Conservation (phyloP, 2,888 invertebrate genomes). For the Encarsia formosa region DNA sequence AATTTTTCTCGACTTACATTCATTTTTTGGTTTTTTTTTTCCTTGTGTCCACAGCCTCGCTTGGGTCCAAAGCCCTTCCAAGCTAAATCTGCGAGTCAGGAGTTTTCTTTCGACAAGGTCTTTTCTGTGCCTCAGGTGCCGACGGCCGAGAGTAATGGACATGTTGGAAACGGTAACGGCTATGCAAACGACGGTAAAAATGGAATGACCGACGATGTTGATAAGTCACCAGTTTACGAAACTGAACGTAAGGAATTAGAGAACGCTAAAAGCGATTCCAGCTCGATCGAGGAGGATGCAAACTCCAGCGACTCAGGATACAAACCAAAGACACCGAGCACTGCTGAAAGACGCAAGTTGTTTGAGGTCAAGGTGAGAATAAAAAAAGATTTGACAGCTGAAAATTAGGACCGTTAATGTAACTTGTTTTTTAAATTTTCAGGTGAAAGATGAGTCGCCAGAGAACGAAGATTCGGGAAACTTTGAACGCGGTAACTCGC, state of each 20-base stretch:
- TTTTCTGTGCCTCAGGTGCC: constrained; percentile 77
- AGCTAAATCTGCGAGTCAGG: constrained; percentile 67
- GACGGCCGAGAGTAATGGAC: constrained; percentile 45
- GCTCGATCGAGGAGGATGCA: constrained; percentile 61
- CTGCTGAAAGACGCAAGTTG: constrained; percentile 74
- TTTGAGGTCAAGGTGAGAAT: constrained; percentile 55
- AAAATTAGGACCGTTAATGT: too few relatives aligned
- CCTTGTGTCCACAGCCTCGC: too few relatives aligned
- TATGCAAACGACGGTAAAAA: constrained; percentile 30
- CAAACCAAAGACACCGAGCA: constrained; percentile 71
- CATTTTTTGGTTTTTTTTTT: too few relatives aligned
- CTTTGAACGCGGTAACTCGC: constrained; percentile 60
- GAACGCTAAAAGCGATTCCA: constrained; percentile 60
- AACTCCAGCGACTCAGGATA: constrained; percentile 65
- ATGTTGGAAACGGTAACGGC: constrained; percentile 33
- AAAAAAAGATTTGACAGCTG: too few relatives aligned
- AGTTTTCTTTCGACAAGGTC: constrained; percentile 76
- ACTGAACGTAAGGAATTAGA: constrained; percentile 47
- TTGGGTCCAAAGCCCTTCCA: constrained; percentile 84
- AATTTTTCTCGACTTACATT: too few relatives aligned
- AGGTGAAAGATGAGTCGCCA: constrained; percentile 53
- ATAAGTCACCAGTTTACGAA: constrained; percentile 39
- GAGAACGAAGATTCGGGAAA: constrained; percentile 55
- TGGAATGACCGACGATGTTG: constrained; percentile 31
- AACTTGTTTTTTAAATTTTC: neutral